Evolutionary conservation across 2,797 vertebrate genomes (phyloP).

Genomic region (Chlorospingus semifuscus): DNA sequence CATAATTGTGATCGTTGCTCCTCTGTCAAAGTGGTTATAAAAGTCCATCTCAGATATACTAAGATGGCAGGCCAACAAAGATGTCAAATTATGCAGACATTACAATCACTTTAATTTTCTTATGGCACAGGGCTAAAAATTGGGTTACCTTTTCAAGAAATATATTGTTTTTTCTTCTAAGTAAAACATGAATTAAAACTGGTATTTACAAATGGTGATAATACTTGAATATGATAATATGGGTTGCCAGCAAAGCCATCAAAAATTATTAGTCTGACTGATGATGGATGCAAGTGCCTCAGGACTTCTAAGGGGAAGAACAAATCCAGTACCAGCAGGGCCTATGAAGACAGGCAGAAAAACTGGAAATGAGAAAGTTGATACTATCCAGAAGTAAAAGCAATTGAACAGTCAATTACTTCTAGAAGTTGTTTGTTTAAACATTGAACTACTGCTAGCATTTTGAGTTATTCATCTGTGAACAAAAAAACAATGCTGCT

Average conservation of each 20-base stretch:
- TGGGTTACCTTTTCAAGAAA: background rate
- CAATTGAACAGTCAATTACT: conserved; percentile 52
- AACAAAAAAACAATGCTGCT: conserved; percentile 37
- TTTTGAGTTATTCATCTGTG: conserved; percentile 12
- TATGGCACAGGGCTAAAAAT: background rate
- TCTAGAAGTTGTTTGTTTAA: conserved; percentile 52
- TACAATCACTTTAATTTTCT: background rate
- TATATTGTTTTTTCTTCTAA: background rate
- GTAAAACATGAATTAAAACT: background rate
- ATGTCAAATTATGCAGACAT: background rate
- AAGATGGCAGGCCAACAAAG: background rate
- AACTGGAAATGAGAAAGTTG: background rate
- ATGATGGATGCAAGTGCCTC: background rate
- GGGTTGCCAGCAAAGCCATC: background rate
- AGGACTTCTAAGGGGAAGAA: background rate
- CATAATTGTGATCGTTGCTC: background rate
- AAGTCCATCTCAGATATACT: background rate
- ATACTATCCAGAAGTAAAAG: conserved; percentile 42
- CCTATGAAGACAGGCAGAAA: background rate
- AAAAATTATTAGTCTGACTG: background rate
- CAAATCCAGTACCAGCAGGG: background rate
- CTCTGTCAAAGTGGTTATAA: background rate
- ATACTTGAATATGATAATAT: background rate
- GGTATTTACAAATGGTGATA: background rate
- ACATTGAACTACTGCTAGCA: background rate